Percentiles rank a stretch among this genome's conserved stretches.
phyloP scores from a whole-genome alignment of 2,113 vertebrate genomes.

The Probosciger aterrimus region DNA sequence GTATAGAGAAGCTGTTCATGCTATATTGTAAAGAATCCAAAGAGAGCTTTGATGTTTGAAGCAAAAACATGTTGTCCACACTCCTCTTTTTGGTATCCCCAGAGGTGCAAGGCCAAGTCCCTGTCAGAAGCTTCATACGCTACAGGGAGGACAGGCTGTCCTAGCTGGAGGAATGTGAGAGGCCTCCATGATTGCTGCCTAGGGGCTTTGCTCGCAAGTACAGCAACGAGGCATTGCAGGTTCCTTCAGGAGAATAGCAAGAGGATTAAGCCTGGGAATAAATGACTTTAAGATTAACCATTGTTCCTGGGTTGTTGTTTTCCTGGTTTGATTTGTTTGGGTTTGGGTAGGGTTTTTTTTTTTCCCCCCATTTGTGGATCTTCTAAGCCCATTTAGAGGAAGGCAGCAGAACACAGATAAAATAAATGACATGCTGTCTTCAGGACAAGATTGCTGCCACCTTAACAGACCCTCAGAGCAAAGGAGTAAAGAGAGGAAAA shows the following conservation, averaged over 20 bases:
- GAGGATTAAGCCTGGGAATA: not conserved
- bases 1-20: not conserved
- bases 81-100: not conserved
- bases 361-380: not conserved
- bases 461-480: not conserved
- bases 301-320: not conserved
- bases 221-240: accelerated
- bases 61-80: not conserved
- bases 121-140: not conserved
- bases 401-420: not conserved
- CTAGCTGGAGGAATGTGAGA: accelerated
- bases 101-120: not conserved
- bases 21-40: accelerated
- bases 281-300: not conserved
- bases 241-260: accelerated
- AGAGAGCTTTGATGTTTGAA: not conserved
- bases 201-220: accelerated
- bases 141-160: accelerated
- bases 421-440: not conserved
- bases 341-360: not conserved
- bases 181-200: not conserved
- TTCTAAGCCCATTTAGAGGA: not conserved
- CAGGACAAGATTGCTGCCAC: not conserved
- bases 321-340: not conserved
- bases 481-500: not conserved